phyloP scores from a whole-genome alignment of 1,140 invertebrate genomes.

The Drosophila simulans region DNA sequence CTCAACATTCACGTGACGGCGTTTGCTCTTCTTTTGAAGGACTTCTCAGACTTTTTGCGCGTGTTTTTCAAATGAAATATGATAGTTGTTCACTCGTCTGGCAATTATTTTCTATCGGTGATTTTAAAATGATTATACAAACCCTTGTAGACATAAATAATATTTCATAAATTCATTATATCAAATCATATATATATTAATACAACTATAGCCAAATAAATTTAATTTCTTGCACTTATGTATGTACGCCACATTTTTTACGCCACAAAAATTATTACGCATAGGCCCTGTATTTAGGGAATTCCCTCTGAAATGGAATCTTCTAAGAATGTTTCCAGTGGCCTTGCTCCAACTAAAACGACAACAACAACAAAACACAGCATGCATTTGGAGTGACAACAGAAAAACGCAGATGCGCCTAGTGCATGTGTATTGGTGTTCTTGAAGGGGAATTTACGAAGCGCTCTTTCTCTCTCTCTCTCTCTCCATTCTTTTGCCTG shows the following conservation, averaged over 20 bases:
- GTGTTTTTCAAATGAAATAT: conserved; percentile 32
- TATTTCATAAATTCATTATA: no score
- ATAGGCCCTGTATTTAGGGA: conserved; percentile 37
- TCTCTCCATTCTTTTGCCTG: conserved; percentile 7
- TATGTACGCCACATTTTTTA: neutral
- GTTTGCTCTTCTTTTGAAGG: conserved; percentile 52
- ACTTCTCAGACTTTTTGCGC: conserved; percentile 34
- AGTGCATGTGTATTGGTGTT: neutral
- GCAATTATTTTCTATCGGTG: neutral
- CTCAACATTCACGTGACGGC: conserved; percentile 65
- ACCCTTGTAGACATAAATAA: neutral
- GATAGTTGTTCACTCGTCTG: conserved; percentile 44
- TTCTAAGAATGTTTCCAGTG: conserved; percentile 58
- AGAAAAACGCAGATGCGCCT: neutral
- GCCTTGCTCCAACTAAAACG: conserved; percentile 44
- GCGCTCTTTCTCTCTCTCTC: neutral
- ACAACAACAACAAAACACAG: conserved; percentile 3
- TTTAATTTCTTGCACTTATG: no score
- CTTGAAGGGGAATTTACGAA: conserved; percentile 28
- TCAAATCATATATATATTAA: neutral
- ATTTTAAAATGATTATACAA: neutral
- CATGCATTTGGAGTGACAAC: conserved; percentile 5
- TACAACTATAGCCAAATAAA: no score
- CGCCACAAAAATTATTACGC: conserved; percentile 2
- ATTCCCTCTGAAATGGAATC: conserved; percentile 11